Conservation (phyloP, 2,888 invertebrate species). For the Archaeoteleia sp. region DNA sequence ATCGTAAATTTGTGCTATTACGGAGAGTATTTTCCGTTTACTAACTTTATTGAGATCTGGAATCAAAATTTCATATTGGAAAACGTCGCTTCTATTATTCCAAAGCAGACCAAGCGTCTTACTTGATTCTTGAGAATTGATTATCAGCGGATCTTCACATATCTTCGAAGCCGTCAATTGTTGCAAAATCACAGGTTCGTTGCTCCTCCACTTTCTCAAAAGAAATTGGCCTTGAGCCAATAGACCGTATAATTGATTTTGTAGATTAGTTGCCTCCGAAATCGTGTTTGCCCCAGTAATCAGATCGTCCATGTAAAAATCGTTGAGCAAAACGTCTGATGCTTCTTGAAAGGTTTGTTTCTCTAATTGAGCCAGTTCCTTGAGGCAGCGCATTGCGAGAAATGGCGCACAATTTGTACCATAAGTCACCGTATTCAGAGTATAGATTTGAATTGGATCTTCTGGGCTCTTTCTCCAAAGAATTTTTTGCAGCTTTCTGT, state of each 20-base stretch:
- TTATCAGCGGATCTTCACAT: too few species aligned
- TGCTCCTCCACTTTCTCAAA: slow-evolving; percentile 33
- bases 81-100: too few species aligned
- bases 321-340: slow-evolving; percentile 23
- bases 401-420: slow-evolving; percentile 51
- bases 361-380: slow-evolving; percentile 52
- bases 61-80: slow-evolving; percentile 1
- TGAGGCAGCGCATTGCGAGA: slow-evolving; percentile 50
- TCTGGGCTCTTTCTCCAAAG: slow-evolving; percentile 27
- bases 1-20: slow-evolving; percentile 43
- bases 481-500: slow-evolving; percentile 27
- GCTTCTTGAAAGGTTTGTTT: slow-evolving; percentile 43
- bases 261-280: not conserved
- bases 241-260: not conserved
- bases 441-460: slow-evolving; percentile 12
- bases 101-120: too few species aligned
- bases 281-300: not conserved
- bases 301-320: slow-evolving; percentile 62
- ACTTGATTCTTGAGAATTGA: too few species aligned
- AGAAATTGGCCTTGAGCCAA: slow-evolving; percentile 17
- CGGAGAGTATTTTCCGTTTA: slow-evolving; percentile 30
- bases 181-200: not conserved
- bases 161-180: not conserved
- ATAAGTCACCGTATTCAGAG: slow-evolving; percentile 41
- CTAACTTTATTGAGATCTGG: not conserved